Evolutionary conservation across 2,797 vertebrate species (phyloP), one percentile per base, ranked within the genome.

Genomic region (Hippocampus kuda): DNA sequence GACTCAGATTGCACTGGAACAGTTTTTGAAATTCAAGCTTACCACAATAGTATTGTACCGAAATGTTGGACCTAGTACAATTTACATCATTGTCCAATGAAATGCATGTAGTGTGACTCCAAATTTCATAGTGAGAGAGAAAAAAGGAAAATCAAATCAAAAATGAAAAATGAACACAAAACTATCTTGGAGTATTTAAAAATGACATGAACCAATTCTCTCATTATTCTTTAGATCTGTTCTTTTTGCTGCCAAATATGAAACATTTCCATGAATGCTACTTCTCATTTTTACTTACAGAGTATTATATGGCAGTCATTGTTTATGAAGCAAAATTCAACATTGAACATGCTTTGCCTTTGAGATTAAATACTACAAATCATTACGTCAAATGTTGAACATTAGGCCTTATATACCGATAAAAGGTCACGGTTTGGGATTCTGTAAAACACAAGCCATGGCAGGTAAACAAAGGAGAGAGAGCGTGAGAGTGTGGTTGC

Each of bases 391-490:
- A 42, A 22, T 62, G 62, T 24, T 44, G 7, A 42, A 64, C 6
- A 44, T 4, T 20, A 5, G 34, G 20, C 38, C 41, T 64, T 18
- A 22, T 18, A 61, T 38, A 61, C 59, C 73, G 24, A 54, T 57
- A 62, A 70, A 80, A 83, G 87, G 85, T 86, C 86, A 80, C 13
- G 64, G 75, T 70, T 66, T 70, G 69, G 76, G 68, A 74, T 74
- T 68, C 78, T 84, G 79, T 77, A 67, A 78, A 78, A 76, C 80
- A 84, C 81, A 77, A 77, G 69, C 73, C 67, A 73, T 82, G 70
- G 81, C 82, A 85, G 74, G 84, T 66, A 77, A 80, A 87, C 75
- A 85, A 81, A 57, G 67, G 44, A 67, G 70, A 76, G 60, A 75
- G 74, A 18, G 67, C 26, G 66, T 74, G 62, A 65, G 73, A 46